Evolutionary conservation across 2,113 vertebrate genomes (phyloP).

Genomic region (Genyomyrus donnyi): DNA sequence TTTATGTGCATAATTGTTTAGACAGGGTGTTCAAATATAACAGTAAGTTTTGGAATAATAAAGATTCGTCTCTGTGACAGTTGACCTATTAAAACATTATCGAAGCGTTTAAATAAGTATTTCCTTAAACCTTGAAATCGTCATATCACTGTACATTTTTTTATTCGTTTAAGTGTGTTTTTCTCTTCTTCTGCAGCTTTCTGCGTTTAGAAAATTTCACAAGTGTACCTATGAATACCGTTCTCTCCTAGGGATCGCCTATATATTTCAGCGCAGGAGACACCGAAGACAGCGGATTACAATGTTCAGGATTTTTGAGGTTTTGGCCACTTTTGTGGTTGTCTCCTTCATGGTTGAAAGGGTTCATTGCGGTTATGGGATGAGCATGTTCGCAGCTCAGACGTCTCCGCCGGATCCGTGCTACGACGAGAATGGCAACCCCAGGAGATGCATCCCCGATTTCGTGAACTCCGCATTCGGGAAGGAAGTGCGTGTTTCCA

Average conservation of each 20-base stretch:
- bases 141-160: neutral
- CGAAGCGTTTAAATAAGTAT: neutral
- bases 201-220: neutral
- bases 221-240: constrained; percentile 4
- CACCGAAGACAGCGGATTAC: constrained; percentile 48
- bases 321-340: constrained; percentile 70
- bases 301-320: constrained; percentile 65
- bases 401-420: constrained; percentile 90
- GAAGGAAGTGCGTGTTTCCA: constrained; percentile 91
- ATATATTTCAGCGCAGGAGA: constrained; percentile 39
- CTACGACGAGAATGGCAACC: constrained; percentile 90
- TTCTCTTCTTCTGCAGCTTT: constrained; percentile 1
- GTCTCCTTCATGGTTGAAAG: constrained; percentile 66
- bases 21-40: neutral
- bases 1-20: neutral
- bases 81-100: neutral
- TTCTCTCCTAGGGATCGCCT: constrained; percentile 15
- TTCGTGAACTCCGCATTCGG: constrained; percentile 98
- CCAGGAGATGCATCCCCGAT: constrained; percentile 94
- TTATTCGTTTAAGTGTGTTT: neutral
- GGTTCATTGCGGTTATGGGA: constrained; percentile 68
- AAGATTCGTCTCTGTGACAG: neutral
- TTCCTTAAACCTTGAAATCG: neutral
- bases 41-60: neutral
- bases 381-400: constrained; percentile 87